phyloP scores from a whole-genome alignment of 1,140 invertebrate genomes.

The Drosophila carrolli region DNA sequence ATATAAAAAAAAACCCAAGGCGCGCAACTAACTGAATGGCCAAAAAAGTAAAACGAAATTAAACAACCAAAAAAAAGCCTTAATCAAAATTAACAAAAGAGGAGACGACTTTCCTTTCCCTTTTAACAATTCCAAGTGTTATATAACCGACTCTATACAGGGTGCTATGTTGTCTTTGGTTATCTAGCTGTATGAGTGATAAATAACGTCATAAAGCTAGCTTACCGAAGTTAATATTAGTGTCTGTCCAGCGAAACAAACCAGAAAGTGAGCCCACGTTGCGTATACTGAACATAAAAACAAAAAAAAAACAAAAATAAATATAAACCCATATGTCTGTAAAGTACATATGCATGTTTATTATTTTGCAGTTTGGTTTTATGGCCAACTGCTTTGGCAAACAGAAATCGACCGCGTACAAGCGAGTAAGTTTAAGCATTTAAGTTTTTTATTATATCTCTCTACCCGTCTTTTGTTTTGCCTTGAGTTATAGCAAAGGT shows the following conservation, averaged over 20 bases:
- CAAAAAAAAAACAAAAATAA: background rate
- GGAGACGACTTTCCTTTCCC: conserved; percentile 28
- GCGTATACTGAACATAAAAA: conserved; percentile 33
- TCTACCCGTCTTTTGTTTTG: conserved; percentile 16
- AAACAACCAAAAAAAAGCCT: conserved; percentile 17
- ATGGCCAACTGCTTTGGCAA: conserved; percentile 43
- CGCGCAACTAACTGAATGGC: conserved; percentile 44
- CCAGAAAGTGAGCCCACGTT: conserved; percentile 15
- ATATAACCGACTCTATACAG: conserved; percentile 27
- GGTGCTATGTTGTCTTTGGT: conserved; percentile 85
- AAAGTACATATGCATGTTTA: conserved; percentile 24
- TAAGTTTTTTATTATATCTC: conserved; percentile 25
- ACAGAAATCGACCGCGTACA: conserved; percentile 4
- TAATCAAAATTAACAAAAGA: conserved; percentile 24
- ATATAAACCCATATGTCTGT: background rate
- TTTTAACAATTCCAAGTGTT: conserved; percentile 23
- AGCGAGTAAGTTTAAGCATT: conserved; percentile 30
- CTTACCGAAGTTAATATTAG: conserved; percentile 85
- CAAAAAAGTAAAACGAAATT: conserved; percentile 30
- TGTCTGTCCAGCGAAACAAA: conserved; percentile 61
- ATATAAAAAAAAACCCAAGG: conserved; percentile 1
- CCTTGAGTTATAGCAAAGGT: conserved; percentile 43
- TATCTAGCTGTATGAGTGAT: conserved; percentile 85
- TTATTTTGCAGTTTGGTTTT: conserved; percentile 43
- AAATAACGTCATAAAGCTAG: conserved; percentile 85